Percentiles rank a stretch among this genome's conserved stretches.
Conservation (phyloP, 2,113 vertebrate species). For the Mixornis gularis region DNA sequence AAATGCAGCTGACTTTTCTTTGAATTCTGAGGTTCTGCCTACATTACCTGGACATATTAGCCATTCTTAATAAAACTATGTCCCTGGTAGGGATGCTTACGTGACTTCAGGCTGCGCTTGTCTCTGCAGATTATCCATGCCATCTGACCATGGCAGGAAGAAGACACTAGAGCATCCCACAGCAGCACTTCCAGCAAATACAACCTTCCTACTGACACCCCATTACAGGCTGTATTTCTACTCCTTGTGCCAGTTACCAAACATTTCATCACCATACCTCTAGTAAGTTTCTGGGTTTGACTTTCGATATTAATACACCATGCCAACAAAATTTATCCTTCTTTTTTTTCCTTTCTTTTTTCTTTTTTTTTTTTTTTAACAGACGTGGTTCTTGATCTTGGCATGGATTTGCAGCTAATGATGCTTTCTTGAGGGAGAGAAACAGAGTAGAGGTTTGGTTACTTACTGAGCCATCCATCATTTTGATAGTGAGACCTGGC, state of each 20-base stretch:
- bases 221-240: not conserved
- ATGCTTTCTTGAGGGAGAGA: not conserved
- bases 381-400: not conserved
- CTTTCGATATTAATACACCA: not conserved
- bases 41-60: not conserved
- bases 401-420: slow-evolving; percentile 8
- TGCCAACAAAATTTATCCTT: not conserved
- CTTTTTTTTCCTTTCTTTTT: not conserved
- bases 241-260: not conserved
- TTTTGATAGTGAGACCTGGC: slow-evolving; percentile 31
- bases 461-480: slow-evolving; percentile 8
- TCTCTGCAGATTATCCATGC: not conserved
- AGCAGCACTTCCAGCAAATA: not conserved
- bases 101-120: not conserved
- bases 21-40: not conserved
- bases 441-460: not conserved
- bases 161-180: not conserved
- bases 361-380: not conserved
- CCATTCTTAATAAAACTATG: not conserved
- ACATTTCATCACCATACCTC: not conserved
- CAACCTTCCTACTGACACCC: not conserved
- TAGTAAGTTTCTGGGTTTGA: not conserved
- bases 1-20: slow-evolving; percentile 4
- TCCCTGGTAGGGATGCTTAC: not conserved
- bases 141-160: not conserved